Base-by-base conservation (phyloP, 2,113 vertebrate genomes). In the Muscicapa adusta region DNA sequence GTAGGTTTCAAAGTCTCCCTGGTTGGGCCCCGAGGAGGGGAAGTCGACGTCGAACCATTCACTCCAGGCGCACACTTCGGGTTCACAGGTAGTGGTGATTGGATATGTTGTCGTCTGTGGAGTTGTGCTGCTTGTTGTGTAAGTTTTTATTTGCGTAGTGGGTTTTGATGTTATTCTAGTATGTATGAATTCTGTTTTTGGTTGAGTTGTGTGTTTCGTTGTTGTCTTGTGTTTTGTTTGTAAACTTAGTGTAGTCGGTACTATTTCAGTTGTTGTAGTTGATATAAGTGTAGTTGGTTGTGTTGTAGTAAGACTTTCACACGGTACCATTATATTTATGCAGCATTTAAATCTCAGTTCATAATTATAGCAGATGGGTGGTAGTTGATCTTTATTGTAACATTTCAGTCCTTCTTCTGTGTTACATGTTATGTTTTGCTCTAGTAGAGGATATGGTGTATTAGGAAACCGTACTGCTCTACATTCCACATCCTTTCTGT, bases 321-420 rank as follows among this genome's bases (percentile, higher is more conserved):
- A 98, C 0, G 33, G 10, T 19, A 38, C 14, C 5, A 33, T n/a
- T 11, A 31, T 1, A 1, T 91, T 72, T 23, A 0, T 7, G 22
- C 98, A 98, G 45, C 98, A 98, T 57, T 94, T 45, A 29, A 98
- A 67, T 65, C 92, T 82, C 31, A 98, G 0, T 85, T 97, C 60
- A 10, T 98, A 98, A 9, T 98, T 98, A 8, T 94, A 70, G n/a
- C 98, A 98, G 1, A 96, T 97, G 0, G 97, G 97, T 3, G 98
- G 97, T 0, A 70, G 3, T 60, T 98, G 98, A 2, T 98, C 71
- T 45, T 93, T 96, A 9, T 98, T 98, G 65, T 85, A 90, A 5
- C 98, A 98, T 56, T 5, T 92, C 6, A 98, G 31, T 0, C 98
- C 98, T 57, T 81, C 83, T 4, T 77, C 10, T 17, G 47, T 81